A percentile compares a stretch with the other conserved stretches of the same genome.
Evolutionary conservation across 2,113 vertebrate genomes (phyloP).

Genomic region (Indicator maculatus): DNA sequence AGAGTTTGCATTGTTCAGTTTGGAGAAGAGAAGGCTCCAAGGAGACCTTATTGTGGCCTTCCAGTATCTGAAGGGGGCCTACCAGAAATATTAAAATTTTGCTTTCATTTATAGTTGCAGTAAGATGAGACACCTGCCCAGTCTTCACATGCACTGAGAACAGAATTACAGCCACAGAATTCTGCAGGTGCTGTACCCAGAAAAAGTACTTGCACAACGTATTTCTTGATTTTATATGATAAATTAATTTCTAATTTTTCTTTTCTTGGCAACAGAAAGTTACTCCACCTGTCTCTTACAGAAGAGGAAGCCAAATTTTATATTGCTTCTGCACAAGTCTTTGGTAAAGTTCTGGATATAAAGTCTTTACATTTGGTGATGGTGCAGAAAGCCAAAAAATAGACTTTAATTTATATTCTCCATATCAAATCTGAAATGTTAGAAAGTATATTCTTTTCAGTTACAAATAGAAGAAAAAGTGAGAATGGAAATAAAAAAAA

Average conservation of each 20-base stretch:
- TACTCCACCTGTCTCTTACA: not conserved
- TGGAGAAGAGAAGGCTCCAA: no score
- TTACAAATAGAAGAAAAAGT: not conserved
- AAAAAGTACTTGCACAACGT: not conserved
- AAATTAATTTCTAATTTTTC: not conserved
- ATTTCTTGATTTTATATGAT: not conserved
- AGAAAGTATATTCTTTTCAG: conserved; percentile 9
- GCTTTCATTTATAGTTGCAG: not conserved
- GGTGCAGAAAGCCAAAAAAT: conserved; percentile 33
- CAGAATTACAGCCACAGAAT: not conserved
- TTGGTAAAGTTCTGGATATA: conserved; percentile 4
- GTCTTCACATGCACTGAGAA: not conserved
- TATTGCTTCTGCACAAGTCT: not conserved
- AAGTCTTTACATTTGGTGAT: conserved; percentile 3
- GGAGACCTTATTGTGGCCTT: no score
- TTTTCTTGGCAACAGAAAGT: not conserved
- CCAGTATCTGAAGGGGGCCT: no score
- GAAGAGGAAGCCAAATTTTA: not conserved
- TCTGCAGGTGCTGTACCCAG: not conserved
- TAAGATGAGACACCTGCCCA: not conserved
- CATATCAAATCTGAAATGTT: conserved; percentile 9
- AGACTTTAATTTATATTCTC: conserved; percentile 58
- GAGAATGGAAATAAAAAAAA: not conserved
- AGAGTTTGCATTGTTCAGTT: no score
- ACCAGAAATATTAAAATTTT: not conserved